Evolutionary conservation across 2,797 vertebrate species (phyloP).

Genomic region (Catamblyrhynchus diadema): DNA sequence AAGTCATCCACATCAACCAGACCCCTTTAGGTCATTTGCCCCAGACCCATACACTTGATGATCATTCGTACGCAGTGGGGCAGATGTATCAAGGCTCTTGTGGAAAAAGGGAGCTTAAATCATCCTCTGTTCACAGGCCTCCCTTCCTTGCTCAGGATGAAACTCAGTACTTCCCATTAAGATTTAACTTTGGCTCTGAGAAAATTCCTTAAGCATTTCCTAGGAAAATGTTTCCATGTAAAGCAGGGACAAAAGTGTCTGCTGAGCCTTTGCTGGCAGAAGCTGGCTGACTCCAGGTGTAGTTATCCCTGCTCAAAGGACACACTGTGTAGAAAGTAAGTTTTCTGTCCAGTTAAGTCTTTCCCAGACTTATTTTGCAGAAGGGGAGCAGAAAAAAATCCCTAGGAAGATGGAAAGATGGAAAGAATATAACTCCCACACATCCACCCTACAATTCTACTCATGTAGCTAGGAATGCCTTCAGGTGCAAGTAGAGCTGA

Average conservation of each 20-base stretch:
- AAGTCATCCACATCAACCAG: neutral
- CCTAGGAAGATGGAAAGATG: neutral
- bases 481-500: neutral
- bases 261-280: neutral
- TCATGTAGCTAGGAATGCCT: neutral
- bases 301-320: neutral
- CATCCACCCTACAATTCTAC: neutral
- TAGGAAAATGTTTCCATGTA: neutral
- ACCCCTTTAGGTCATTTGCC: neutral
- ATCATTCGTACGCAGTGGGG: rapidly evolving
- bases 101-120: neutral
- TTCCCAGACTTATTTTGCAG: neutral
- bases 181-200: neutral
- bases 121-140: rapidly evolving
- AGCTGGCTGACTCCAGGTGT: rapidly evolving
- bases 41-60: neutral
- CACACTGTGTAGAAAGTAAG: neutral
- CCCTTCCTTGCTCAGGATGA: neutral
- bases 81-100: neutral
- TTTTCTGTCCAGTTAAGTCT: neutral
- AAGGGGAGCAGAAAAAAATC: neutral
- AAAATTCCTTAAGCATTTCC: neutral
- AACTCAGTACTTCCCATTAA: neutral
- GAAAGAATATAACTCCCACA: neutral
- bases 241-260: neutral